Evolutionary conservation across 2,888 invertebrate genomes (phyloP).

Genomic region (Nymphalis polychloros): DNA sequence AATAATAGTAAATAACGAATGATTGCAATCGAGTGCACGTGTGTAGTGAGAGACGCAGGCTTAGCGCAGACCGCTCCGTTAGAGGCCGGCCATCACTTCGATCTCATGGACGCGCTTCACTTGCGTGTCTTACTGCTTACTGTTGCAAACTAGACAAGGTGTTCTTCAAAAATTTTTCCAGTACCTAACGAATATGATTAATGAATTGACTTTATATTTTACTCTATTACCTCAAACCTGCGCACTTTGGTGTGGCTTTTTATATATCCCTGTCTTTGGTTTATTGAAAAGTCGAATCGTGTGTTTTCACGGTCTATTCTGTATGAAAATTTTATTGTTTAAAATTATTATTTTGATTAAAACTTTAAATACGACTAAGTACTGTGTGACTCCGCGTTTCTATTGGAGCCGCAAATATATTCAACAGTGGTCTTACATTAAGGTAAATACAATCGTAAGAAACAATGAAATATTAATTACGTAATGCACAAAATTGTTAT

Average conservation of each 20-base stretch:
- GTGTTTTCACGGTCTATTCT: constrained; percentile 59
- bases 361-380: constrained; percentile 77
- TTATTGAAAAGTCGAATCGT: constrained; percentile 75
- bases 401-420: constrained; percentile 65
- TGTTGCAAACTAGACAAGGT: constrained; percentile 68
- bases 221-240: constrained; percentile 80
- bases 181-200: constrained; percentile 80
- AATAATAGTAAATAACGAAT: constrained; percentile 78
- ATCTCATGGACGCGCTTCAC: constrained; percentile 41
- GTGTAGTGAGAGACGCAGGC: constrained; percentile 55
- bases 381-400: constrained; percentile 69
- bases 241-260: constrained; percentile 75
- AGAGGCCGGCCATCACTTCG: neutral
- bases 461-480: constrained; percentile 80
- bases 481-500: constrained; percentile 81
- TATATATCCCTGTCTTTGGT: constrained; percentile 77
- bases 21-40: constrained; percentile 74
- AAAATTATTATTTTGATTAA: constrained; percentile 70
- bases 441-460: constrained; percentile 80
- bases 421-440: constrained; percentile 79
- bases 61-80: constrained; percentile 23
- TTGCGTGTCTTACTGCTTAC: constrained; percentile 49
- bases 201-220: constrained; percentile 81
- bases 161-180: constrained; percentile 68
- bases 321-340: constrained; percentile 66